Conservation (phyloP, 1,140 invertebrate species). For the Drosophila virilis region DNA sequence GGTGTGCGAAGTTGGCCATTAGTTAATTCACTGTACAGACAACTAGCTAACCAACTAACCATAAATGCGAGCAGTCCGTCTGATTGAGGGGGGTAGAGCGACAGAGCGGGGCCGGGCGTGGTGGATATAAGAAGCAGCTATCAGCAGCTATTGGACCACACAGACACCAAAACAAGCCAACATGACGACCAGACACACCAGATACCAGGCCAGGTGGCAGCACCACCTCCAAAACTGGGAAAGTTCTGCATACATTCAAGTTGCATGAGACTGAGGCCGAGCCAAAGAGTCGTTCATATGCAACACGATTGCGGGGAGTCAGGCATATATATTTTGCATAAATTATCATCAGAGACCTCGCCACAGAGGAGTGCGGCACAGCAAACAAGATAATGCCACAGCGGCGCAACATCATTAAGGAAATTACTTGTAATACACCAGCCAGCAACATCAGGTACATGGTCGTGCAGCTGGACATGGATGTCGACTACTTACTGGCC, state of each 20-base stretch:
- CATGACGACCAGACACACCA: slow-evolving; percentile 27
- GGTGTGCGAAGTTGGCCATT: slow-evolving; percentile 63
- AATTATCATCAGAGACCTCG: slow-evolving; percentile 64
- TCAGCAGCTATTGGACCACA: slow-evolving; percentile 67
- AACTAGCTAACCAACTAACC: slow-evolving; percentile 69
- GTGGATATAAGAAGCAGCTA: slow-evolving; percentile 35
- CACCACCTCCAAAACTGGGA: slow-evolving; percentile 52
- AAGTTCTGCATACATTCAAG: slow-evolving; percentile 50
- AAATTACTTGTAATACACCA: slow-evolving; percentile 76
- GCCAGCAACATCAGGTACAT: slow-evolving; percentile 62
- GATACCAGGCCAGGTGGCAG: background rate
- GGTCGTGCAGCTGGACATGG: slow-evolving; percentile 3
- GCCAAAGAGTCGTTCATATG: slow-evolving; percentile 52
- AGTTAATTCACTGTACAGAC: slow-evolving; percentile 75
- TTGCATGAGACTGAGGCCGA: slow-evolving; percentile 36
- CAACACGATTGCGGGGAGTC: slow-evolving; percentile 13
- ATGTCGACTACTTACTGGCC: slow-evolving; percentile 10
- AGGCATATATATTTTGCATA: slow-evolving; percentile 77
- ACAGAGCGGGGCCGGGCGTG: no score
- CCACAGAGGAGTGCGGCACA: slow-evolving; percentile 27
- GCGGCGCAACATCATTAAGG: slow-evolving; percentile 79
- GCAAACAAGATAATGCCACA: slow-evolving; percentile 80
- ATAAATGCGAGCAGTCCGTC: slow-evolving; percentile 57
- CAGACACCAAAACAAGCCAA: slow-evolving; percentile 59
- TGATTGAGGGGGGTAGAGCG: background rate